Percentiles rank a stretch among this genome's conserved stretches.
phyloP scores from a whole-genome alignment of 2,888 invertebrate genomes.

The Agonopterix subpropinquella region DNA sequence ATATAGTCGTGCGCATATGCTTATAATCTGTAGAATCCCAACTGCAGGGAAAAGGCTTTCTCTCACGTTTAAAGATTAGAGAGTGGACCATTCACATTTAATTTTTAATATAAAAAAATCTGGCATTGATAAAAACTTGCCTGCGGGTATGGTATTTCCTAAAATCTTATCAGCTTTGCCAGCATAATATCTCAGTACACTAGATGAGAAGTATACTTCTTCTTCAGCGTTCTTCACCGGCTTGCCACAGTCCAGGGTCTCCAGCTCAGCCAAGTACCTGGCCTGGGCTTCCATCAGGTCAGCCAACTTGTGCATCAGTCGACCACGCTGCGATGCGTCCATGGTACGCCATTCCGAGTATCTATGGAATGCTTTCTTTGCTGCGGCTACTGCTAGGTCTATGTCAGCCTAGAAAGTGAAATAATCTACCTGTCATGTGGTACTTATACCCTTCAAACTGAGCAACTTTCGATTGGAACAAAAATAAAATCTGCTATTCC shows the following conservation, averaged over 20 bases:
- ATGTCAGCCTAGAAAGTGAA: conserved; percentile 80
- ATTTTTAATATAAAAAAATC: background rate
- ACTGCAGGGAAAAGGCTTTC: no score
- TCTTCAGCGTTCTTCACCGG: conserved; percentile 83
- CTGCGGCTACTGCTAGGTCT: conserved; percentile 86
- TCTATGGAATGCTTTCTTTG: conserved; percentile 84
- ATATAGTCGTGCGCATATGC: no score
- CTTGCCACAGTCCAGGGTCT: conserved; percentile 96
- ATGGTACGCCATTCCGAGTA: conserved; percentile 86
- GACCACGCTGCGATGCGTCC: conserved; percentile 87
- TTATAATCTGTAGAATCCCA: no score
- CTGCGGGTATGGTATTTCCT: conserved; percentile 83
- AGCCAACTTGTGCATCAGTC: conserved; percentile 82
- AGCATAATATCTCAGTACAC: conserved; percentile 87
- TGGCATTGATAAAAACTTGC: conserved; percentile 20
- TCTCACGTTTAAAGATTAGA: no score
- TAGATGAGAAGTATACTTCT: conserved; percentile 79
- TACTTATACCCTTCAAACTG: no score
- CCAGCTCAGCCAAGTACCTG: conserved; percentile 86
- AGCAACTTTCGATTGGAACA: no score
- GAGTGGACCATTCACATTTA: background rate
- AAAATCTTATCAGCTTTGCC: conserved; percentile 95
- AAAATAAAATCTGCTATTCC: no score
- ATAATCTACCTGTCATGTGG: no score
- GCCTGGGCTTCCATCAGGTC: conserved; percentile 86